Base-by-base conservation (phyloP, 37 sponge, comb jelly and placozoan genomes). In the Geodia barretti region DNA sequence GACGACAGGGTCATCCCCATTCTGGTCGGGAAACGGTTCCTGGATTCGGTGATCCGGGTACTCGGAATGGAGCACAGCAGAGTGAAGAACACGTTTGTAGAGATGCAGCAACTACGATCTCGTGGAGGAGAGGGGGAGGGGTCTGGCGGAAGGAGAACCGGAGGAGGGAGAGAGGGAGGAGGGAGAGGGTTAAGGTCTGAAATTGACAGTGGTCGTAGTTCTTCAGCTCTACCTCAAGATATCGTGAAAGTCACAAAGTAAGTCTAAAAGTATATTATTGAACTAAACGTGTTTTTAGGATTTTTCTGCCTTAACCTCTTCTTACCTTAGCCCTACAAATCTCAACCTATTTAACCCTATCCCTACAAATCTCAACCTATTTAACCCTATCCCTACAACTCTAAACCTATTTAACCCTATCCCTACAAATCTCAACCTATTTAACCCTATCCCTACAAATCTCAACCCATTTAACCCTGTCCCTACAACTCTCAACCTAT, bases 21-120 rank as follows among this genome's bases (percentile, higher is more conserved):
- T 8, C 43, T 87, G 39, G 92, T 92, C 30, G 92, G 88, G 19
- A 41, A 41, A 42, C 60, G 84, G 60, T 84, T 84, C 36, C 42
- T 92, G 35, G n/a, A 73, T 0, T 70, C 85, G 32, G 68, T 87
- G 26, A 76, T 92, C 33, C 41, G 92, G 38, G 64, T 86, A 11
- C 73, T 92, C 63, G 65, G 76, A 35, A 41, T 92, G 70, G 88
- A 92, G 67, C 85, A 87, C 73, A 89, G 89, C 42, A 41, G 86
- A 24, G 78, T 81, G 23, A 80, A 77, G 73, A 84, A 83, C 60
- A 47, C 64, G 9, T 70, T 81, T 32, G 64, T 76, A 32, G 88
- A 87, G 72, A 43, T 87, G 70, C 86, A 76, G 5, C 74, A 73
- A 68, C 34, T 47, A 24, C 32, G 31, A 17, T 21, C 8, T 5